Conservation (phyloP, 2,113 vertebrate genomes). For the Calidris pugnax region DNA sequence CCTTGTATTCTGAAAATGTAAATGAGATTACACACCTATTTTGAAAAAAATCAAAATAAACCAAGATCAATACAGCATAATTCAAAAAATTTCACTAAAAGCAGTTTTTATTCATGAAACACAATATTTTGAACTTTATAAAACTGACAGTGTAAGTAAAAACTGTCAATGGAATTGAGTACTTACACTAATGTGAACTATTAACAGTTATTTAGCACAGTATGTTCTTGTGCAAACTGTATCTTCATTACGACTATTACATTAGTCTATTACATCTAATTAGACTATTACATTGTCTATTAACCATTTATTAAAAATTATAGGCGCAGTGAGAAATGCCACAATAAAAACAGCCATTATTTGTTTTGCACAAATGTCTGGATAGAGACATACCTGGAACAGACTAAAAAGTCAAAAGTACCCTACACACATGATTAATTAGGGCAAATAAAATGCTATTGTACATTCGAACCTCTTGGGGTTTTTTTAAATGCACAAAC, state of each 20-base stretch:
- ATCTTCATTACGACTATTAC: neutral
- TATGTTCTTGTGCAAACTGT: neutral
- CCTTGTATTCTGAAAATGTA: neutral
- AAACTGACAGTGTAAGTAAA: neutral
- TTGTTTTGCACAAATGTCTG: neutral
- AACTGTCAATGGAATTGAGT: neutral
- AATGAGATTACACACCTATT: neutral
- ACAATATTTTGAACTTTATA: neutral
- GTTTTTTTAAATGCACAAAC: neutral
- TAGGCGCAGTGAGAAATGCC: neutral
- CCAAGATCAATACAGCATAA: neutral
- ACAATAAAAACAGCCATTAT: neutral
- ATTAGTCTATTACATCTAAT: too few species aligned
- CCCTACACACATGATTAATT: neutral
- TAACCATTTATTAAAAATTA: neutral
- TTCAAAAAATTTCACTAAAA: neutral
- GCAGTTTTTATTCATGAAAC: neutral
- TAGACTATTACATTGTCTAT: neutral
- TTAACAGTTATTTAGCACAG: neutral
- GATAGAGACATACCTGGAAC: neutral
- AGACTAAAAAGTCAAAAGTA: neutral
- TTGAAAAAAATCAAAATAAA: neutral
- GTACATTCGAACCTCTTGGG: neutral
- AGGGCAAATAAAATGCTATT: neutral
- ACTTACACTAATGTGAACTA: neutral